phyloP scores from a whole-genome alignment of 2,797 vertebrate species.

The Spheniscus humboldti region DNA sequence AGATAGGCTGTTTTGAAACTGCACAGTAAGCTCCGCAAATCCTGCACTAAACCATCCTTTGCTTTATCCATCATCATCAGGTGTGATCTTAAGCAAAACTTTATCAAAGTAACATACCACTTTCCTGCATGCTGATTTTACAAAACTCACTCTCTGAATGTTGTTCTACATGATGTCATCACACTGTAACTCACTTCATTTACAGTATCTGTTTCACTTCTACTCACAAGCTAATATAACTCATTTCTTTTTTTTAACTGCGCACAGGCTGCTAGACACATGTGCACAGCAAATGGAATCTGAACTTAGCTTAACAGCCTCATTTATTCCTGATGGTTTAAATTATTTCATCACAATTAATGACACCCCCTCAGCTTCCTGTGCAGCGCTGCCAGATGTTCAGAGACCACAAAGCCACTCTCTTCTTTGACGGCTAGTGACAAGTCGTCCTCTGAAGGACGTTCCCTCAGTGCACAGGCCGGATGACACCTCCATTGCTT shows the following conservation, averaged over 20 bases:
- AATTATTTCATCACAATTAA: constrained; percentile 99
- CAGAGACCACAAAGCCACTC: constrained; percentile 88
- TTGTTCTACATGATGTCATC: constrained; percentile 72
- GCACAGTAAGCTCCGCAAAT: background rate
- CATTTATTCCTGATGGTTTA: constrained; percentile 99
- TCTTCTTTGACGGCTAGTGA: constrained; percentile 89
- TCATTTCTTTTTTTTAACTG: constrained; percentile 67
- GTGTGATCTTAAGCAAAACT: constrained; percentile 44
- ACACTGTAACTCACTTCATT: constrained; percentile 75
- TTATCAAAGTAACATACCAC: constrained; percentile 48
- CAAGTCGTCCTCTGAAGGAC: constrained; percentile 92
- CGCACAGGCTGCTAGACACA: constrained; percentile 80
- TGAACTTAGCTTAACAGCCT: constrained; percentile 95
- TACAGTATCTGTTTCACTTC: constrained; percentile 79
- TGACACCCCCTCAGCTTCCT: constrained; percentile 91
- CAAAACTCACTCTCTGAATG: constrained; percentile 56
- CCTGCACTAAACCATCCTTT: background rate
- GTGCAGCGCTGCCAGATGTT: constrained; percentile 94
- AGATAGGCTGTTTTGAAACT: background rate
- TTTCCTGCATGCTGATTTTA: constrained; percentile 54
- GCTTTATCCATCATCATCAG: background rate
- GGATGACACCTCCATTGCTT: constrained; percentile 82
- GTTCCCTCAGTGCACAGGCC: constrained; percentile 77
- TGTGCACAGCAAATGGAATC: constrained; percentile 83
- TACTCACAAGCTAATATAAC: constrained; percentile 76